Evolutionary conservation across 1,140 invertebrate genomes (phyloP).

Genomic region (Cheumatopsyche charites): DNA sequence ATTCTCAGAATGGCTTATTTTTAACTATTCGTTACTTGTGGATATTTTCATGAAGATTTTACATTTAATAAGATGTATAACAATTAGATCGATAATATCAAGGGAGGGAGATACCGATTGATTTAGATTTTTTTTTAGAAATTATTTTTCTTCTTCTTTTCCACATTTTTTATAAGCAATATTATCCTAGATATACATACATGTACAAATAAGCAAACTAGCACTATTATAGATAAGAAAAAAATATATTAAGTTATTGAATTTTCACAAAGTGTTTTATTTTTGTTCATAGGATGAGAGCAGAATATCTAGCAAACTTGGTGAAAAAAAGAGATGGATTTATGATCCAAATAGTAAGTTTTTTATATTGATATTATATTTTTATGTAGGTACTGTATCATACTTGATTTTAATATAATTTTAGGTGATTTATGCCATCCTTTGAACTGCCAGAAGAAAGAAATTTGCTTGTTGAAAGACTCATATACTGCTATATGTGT

Average conservation of each 20-base stretch:
- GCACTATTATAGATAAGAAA: neutral
- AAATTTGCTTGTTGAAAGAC: conserved; percentile 84
- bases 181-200: conserved; percentile 6
- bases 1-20: no score
- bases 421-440: conserved; percentile 85
- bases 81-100: no score
- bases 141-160: no score
- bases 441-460: conserved; percentile 86
- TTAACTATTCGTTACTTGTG: no score
- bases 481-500: conserved; percentile 86
- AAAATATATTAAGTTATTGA: conserved; percentile 4
- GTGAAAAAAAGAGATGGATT: conserved; percentile 74
- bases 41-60: no score
- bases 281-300: conserved; percentile 43
- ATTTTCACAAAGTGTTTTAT: neutral
- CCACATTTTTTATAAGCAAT: no score
- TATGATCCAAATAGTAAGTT: conserved; percentile 78
- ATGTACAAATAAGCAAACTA: neutral
- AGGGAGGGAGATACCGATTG: no score
- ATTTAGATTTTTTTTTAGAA: no score
- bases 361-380: conserved; percentile 1
- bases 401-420: conserved; percentile 43
- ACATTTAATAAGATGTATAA: no score
- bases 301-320: conserved; percentile 41
- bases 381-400: no score